Percentiles rank a stretch among this genome's conserved stretches.
phyloP scores from a whole-genome alignment of 2,113 vertebrate species.

The Thomomys bottae region DNA sequence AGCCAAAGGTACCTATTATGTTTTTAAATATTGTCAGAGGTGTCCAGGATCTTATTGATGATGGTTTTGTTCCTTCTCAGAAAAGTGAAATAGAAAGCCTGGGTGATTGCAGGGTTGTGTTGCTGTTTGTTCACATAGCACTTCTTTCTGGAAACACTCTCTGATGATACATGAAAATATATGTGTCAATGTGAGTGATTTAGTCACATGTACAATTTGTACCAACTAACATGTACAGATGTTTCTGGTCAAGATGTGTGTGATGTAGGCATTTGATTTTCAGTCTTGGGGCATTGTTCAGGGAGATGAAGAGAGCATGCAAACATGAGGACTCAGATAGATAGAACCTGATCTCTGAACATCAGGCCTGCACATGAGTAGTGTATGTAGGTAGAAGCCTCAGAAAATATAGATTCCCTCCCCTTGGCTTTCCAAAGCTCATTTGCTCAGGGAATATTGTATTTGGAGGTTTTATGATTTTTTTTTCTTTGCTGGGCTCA shows the following conservation, averaged over 20 bases:
- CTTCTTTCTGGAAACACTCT: conserved; percentile 54
- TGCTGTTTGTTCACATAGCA: neutral
- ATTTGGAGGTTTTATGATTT: conserved; percentile 82
- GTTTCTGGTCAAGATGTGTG: neutral
- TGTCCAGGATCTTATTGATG: conserved; percentile 79
- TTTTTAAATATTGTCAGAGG: conserved; percentile 84
- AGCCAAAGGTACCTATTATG: conserved; percentile 83
- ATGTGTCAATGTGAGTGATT: conserved; percentile 9
- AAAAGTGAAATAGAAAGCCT: conserved; percentile 35
- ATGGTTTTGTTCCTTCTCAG: conserved; percentile 73
- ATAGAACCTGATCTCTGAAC: conserved; percentile 51
- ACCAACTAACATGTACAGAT: neutral
- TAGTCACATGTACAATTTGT: neutral
- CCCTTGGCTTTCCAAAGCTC: conserved; percentile 76
- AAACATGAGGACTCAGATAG: neutral
- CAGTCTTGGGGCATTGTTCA: neutral
- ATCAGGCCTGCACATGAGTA: conserved; percentile 19
- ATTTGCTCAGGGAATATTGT: conserved; percentile 80
- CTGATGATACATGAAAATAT: neutral
- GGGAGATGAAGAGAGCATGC: neutral
- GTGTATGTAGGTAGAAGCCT: conserved; percentile 31
- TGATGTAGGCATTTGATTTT: neutral
- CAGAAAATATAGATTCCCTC: conserved; percentile 61
- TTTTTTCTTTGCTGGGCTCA: conserved; percentile 81
- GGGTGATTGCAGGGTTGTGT: conserved; percentile 10